Evolutionary conservation across 2,888 invertebrate species (phyloP).

Genomic region (Smittia aterrima): DNA sequence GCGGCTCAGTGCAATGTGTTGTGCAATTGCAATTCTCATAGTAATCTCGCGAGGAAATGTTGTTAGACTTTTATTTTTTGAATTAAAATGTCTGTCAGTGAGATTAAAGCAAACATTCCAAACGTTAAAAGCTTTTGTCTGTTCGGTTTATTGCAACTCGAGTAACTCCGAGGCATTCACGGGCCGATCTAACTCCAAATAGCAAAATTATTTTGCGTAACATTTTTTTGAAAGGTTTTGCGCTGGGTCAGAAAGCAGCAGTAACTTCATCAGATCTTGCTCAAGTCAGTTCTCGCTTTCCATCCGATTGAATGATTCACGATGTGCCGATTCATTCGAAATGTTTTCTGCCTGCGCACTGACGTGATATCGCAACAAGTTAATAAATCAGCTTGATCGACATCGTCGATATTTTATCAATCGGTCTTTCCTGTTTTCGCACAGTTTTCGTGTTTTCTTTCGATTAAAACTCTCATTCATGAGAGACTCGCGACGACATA

Average conservation of each 20-base stretch:
- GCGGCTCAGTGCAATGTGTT: not conserved
- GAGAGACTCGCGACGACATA: not conserved
- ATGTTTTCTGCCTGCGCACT: conserved; percentile 14
- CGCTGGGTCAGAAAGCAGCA: not conserved
- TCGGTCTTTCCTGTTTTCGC: conserved; percentile 3
- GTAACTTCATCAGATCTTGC: not conserved
- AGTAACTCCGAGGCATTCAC: not conserved
- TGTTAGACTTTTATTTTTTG: not conserved
- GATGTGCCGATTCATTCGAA: not conserved
- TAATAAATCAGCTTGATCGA: conserved; percentile 37
- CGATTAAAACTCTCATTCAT: not conserved
- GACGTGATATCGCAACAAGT: not conserved
- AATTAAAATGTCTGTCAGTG: conserved; percentile 16
- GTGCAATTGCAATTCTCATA: not conserved
- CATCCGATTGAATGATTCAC: not conserved
- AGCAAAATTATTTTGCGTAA: not conserved
- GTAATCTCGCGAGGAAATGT: not conserved
- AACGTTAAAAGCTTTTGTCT: conserved; percentile 9
- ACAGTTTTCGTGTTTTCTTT: not conserved
- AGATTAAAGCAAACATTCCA: conserved; percentile 12
- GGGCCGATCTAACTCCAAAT: not conserved
- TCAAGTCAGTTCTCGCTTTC: not conserved
- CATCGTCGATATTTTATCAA: conserved; percentile 9
- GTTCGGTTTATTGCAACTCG: not conserved
- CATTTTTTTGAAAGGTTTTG: not conserved